These are phyloP conservation scores for Nomada goodeniana DNA, from an alignment of 2,888 invertebrate genomes.

Conservation along the genomic window DNA sequence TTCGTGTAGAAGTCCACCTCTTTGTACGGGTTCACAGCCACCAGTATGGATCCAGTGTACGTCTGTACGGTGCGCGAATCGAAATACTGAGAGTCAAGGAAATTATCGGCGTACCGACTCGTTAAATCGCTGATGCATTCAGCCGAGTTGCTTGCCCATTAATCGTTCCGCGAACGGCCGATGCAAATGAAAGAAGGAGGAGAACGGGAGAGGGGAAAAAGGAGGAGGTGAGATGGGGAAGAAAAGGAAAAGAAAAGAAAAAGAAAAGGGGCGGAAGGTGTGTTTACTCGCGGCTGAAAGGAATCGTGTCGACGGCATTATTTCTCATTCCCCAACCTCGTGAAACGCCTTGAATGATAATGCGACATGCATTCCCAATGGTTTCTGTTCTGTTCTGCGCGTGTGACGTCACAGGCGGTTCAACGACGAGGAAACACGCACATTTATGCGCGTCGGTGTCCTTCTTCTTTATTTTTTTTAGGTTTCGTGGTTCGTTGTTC, in stretches of 20 bases:
- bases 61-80: conserved; percentile 87
- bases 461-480: not conserved
- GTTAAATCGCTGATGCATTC: conserved; percentile 40
- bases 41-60: conserved; percentile 96
- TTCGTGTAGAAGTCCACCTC: conserved; percentile 94
- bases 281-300: conserved; percentile 42
- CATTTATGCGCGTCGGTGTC: not conserved
- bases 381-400: conserved; percentile 16
- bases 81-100: conserved; percentile 82
- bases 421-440: conserved; percentile 4
- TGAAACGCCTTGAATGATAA: conserved; percentile 56
- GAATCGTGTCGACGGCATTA: conserved; percentile 54
- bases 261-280: not conserved
- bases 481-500: not conserved
- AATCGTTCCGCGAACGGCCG: conserved; percentile 21
- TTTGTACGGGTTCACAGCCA: conserved; percentile 97
- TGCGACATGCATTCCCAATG: conserved; percentile 47
- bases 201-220: not conserved
- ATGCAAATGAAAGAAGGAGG: conserved; percentile 1
- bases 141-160: conserved; percentile 15
- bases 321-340: conserved; percentile 46
- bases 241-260: not conserved
- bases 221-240: no score
- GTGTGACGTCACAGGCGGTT: conserved; percentile 26
- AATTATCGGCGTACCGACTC: conserved; percentile 65